Percentiles rank a stretch among this genome's conserved stretches.
These are phyloP conservation scores for Bovichtus diacanthus DNA, from an alignment of 2,797 vertebrate genomes.

Conservation along the genomic window DNA sequence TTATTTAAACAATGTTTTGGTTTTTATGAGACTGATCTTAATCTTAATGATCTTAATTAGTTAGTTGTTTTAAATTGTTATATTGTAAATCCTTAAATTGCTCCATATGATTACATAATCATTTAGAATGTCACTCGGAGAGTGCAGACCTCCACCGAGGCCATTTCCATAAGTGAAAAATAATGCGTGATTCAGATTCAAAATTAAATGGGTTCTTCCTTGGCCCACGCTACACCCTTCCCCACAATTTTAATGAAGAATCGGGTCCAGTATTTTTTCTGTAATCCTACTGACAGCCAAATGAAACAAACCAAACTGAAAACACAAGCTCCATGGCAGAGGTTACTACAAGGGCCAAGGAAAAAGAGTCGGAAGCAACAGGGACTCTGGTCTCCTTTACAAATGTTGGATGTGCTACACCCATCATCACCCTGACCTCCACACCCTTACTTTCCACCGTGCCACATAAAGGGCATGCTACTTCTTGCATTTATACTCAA, in stretches of 20 bases:
- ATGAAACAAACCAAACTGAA: too few relatives aligned
- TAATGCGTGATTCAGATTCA: too few relatives aligned
- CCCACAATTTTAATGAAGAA: too few relatives aligned
- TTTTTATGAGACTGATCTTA: too few relatives aligned
- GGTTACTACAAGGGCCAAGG: neutral
- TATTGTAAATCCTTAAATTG: neutral
- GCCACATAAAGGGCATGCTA: neutral
- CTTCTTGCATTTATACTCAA: neutral
- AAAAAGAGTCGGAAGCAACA: neutral
- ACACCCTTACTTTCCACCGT: neutral
- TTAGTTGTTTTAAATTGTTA: neutral
- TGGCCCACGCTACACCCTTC: too few relatives aligned
- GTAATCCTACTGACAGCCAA: too few relatives aligned
- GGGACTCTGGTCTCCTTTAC: neutral
- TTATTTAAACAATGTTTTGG: neutral
- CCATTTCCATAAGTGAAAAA: too few relatives aligned
- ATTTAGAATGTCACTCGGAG: too few relatives aligned
- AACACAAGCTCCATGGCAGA: too few relatives aligned
- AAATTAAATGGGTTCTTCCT: too few relatives aligned
- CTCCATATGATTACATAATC: neutral
- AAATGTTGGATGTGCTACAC: neutral
- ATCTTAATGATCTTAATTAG: neutral
- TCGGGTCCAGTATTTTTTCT: too few relatives aligned
- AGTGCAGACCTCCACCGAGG: too few relatives aligned
- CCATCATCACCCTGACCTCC: slow-evolving; percentile 3